Conservation (phyloP, 2,797 vertebrate genomes). For the Cossypha caffra region DNA sequence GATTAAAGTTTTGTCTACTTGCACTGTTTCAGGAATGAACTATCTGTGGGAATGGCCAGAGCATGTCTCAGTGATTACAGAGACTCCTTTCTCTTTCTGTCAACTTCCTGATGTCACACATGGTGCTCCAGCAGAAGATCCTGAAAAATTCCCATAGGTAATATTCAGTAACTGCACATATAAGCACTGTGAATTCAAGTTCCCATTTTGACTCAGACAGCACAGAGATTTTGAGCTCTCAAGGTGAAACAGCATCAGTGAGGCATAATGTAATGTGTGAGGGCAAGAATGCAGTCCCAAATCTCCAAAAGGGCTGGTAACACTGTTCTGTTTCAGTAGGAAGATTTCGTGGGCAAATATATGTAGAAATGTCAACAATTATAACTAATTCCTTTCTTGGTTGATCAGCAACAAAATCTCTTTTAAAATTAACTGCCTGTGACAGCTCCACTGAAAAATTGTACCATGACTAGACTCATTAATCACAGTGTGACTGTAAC, state of each 20-base stretch:
- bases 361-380: background rate
- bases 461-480: background rate
- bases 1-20: background rate
- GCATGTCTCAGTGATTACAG: background rate
- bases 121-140: background rate
- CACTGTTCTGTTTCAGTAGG: background rate
- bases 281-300: background rate
- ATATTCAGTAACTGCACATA: background rate
- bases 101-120: background rate
- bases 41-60: background rate
- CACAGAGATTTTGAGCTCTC: background rate
- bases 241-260: background rate
- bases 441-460: conserved; percentile 3
- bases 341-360: background rate
- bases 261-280: background rate
- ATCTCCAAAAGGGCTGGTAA: background rate
- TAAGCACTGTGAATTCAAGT: background rate
- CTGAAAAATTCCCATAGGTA: background rate
- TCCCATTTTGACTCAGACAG: background rate
- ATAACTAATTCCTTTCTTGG: background rate
- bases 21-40: background rate
- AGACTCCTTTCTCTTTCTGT: background rate
- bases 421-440: conserved; percentile 1
- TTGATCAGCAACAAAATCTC: background rate
- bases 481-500: background rate